Evolutionary conservation across 2,797 vertebrate genomes (phyloP).

Genomic region (Gallirallus australis): DNA sequence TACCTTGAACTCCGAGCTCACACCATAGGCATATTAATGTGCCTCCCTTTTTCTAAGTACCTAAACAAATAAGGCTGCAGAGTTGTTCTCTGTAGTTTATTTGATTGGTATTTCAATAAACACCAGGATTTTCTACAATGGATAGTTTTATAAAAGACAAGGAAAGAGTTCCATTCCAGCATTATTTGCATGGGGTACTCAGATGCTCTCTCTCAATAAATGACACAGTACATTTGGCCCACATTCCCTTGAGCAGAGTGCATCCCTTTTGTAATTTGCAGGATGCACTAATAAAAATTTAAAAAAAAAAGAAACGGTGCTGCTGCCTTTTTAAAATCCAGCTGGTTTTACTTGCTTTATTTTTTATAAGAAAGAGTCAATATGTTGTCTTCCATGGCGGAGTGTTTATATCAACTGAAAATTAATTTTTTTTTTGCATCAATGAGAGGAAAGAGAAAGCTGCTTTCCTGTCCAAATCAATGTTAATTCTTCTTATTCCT

Average conservation of each 20-base stretch:
- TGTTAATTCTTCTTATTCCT: background rate
- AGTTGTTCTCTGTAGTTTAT: background rate
- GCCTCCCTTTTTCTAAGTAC: background rate
- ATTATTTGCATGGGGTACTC: background rate
- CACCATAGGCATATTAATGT: rapidly evolving
- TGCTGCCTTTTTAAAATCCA: background rate
- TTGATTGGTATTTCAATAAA: background rate
- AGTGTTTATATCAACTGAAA: background rate
- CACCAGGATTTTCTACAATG: background rate
- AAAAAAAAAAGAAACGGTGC: background rate
- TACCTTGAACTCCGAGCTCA: background rate
- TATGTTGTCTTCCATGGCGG: background rate
- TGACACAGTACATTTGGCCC: background rate
- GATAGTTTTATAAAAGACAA: background rate
- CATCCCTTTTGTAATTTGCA: background rate
- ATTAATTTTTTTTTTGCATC: background rate
- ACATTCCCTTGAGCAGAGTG: background rate
- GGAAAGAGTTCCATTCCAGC: background rate
- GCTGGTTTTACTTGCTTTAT: background rate
- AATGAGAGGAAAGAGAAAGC: background rate
- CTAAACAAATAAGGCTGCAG: background rate
- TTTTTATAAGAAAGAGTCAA: background rate
- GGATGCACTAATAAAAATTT: background rate
- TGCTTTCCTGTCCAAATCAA: background rate
- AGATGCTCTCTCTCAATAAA: background rate